phyloP scores from a whole-genome alignment of 2,888 invertebrate genomes.

The Prostheceraeus crozeri region DNA sequence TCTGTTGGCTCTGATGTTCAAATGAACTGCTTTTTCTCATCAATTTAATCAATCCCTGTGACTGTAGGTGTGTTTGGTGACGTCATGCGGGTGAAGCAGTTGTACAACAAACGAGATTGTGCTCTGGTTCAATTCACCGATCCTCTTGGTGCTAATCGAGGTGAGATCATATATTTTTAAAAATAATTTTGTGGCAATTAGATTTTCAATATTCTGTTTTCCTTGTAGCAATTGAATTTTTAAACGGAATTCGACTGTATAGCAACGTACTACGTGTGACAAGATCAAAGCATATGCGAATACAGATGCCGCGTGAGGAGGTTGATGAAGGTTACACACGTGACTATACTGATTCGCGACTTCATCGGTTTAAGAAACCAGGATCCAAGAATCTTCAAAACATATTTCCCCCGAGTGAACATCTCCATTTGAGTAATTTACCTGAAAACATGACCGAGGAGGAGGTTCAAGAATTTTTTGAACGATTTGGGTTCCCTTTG shows the following conservation, averaged over 20 bases:
- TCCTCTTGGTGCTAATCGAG: constrained; percentile 29
- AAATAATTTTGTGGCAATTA: too few species aligned
- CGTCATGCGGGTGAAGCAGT: constrained; percentile 40
- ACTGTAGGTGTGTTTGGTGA: constrained; percentile 40
- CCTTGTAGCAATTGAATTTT: too few species aligned
- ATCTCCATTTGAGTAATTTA: constrained; percentile 37
- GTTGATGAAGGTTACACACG: constrained; percentile 36
- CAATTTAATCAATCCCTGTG: not conserved
- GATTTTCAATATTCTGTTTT: too few species aligned
- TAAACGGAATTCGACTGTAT: constrained; percentile 3
- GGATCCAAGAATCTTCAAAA: constrained; percentile 36
- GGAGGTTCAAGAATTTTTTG: constrained; percentile 30
- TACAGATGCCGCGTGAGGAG: constrained; percentile 37
- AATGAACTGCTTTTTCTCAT: not conserved
- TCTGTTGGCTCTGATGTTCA: too few species aligned
- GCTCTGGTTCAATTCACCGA: constrained; percentile 40
- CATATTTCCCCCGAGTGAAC: constrained; percentile 37
- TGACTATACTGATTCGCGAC: constrained; percentile 33
- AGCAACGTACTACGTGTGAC: too few species aligned
- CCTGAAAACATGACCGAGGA: constrained; percentile 30
- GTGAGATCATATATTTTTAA: constrained; percentile 6
- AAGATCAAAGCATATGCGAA: too few species aligned
- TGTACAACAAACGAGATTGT: constrained; percentile 40
- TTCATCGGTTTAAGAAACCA: constrained; percentile 38
- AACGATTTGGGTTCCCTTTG: constrained; percentile 20